Base-by-base conservation (phyloP, 2,113 vertebrate genomes). In the Romanogobio albipinnatus region DNA sequence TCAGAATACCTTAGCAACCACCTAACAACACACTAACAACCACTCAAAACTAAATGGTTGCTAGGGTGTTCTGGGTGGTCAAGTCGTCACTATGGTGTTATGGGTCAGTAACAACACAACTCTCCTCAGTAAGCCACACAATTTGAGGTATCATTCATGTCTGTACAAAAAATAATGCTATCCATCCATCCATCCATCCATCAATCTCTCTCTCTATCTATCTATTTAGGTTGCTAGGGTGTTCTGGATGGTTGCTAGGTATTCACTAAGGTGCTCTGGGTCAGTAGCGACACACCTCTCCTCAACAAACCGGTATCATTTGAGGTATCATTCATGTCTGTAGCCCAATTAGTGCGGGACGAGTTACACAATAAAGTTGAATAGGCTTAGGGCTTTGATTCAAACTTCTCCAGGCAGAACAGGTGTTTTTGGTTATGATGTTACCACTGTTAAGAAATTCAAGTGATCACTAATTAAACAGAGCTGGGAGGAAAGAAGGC, bases 391-490 rank as follows among this genome's bases (percentile, higher is more conserved):
- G 26, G 47, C 8, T 76, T 53, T 76, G 71, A 76, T 76, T 53
- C 49, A 29, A 22, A 51, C 47, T 53, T 53, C 26, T 76, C 15
- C 13, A 53, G 74, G 19, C 74, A 76, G 15, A 76, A 76, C 49
- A 51, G 74, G 14, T 51, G 45, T 29, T 19, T 75, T 76, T 26
- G 19, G 24, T 53, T 53, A 53, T 29, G 14, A 76, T 76, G 74
- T 33, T 76, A 53, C 5, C 49, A 76, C 74, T 47, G n/a, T 66
- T 76, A 53, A 29, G 73, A 53, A 76, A 76, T 53, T 26, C 1
- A 29, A 75, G 47, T 33, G 26, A 76, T 53, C 74, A 53, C 49
- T 76, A 53, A 76, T 33, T 33, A 73, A 33, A 68, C 81, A 83
- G 45, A 10, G 49, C 24, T 22, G 53, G 33, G 22, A 81, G 22